Evolutionary conservation across 2,113 vertebrate species (phyloP), one percentile per base, ranked within the genome.

Genomic region (Anolis sagrei): DNA sequence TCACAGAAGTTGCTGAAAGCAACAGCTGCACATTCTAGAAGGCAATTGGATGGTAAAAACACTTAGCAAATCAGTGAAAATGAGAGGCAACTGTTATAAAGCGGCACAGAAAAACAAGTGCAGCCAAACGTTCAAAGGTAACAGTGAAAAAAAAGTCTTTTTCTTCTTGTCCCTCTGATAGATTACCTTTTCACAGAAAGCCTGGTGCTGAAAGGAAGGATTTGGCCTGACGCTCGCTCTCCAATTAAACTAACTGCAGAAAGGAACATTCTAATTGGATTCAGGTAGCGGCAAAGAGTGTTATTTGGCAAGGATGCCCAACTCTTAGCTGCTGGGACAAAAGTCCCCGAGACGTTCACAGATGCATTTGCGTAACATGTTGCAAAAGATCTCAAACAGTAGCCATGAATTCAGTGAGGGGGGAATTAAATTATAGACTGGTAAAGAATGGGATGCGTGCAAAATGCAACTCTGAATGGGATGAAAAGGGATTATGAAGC

Each of bases 171-270:
- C 32, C 9, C 14, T 32, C 66, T 78, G 68, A 74, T 86, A 79
- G 79, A 73, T 62, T 73, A 80, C 36, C 54, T 86, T 79, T 79
- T 39, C 76, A 87, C 25, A 39, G 62, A 23, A 78, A 87, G 61
- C 75, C 51, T 27, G 21, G 18, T 62, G 62, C n/a, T 64, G 51
- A 79, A 87, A 83, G 18, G n/a, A 86, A 81, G 69, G 27, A 51
- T 79, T 87, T 87, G 81, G 69, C 69, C 76, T 64, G 76, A 49
- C 79, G 36, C 7, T 79, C 64, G 51, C 66, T 79, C 73, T 74
- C 66, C 66, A 87, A 64, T 87, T 83, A 87, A 83, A 44, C 54
- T 66, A 36, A 83, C 76, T 74, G 68, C 81, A 73, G 81, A 87
- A 64, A 66, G 58, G 76, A 83, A 79, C 84, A 74, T 64, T 87